Evolutionary conservation across 2,113 vertebrate species (phyloP), one percentile per base, ranked within the genome.

Genomic region (Ceuthmochares aereus): DNA sequence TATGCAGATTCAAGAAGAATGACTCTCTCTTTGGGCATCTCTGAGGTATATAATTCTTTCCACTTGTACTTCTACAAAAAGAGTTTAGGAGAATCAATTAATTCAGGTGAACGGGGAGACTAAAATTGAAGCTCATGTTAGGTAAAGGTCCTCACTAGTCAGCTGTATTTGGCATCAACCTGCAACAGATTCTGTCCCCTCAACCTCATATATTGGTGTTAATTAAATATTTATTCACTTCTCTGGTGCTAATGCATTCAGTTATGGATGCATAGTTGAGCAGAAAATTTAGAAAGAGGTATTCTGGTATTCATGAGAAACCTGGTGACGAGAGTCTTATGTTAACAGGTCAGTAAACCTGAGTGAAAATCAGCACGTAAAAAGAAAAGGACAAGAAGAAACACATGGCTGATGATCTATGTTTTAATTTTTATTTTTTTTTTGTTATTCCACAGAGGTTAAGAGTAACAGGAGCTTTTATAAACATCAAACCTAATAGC

Each of bases 231-330:
- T 90, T 90, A 94, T 84, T 69, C 20, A 40, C 27, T 82, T 85
- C 27, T 42, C 40, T 68, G 64, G 64, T 81, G 66, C 36, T 93
- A 84, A 68, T 72, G 49, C 40, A 90, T 78, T 78, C 54, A 66
- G 63, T 84, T 93, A 78, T 43, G 55, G 58, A 95, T 69, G 92
- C 56, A 90, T n/a, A 84, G 79, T 20, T 70, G 56, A 92, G 85
- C 83, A 86, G 72, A 96, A 93, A 83, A 95, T 81, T 88, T 47
- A 84, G 55, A 49, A 36, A 88, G 45, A 54, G 14, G 52, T 90
- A 58, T 88, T 90, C 75, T 77, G 40, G 43, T 88, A 85, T 84
- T 93, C 66, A 75, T 94, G 77, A 97, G 90, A 93, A 93, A 96
- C 25, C 56, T 72, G 72, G n/a, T 72, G 47, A 73, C 0, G 0